Evolutionary conservation across 2,797 vertebrate genomes (phyloP), one percentile per base, ranked within the genome.

Genomic region (Carapus acus): DNA sequence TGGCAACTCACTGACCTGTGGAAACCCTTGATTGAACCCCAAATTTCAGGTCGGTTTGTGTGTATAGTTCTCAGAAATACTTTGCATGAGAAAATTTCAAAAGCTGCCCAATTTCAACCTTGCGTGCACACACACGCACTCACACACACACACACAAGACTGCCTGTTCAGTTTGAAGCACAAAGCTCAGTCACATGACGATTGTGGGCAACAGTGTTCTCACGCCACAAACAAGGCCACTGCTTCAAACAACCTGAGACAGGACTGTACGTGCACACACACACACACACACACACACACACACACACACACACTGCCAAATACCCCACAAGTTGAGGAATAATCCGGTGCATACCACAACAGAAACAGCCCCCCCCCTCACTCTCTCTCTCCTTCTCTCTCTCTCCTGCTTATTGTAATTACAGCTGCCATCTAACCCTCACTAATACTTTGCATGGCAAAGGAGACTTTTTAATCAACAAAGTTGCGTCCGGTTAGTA

Each of bases 401-500:
- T 56, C 24, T 61, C 37, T 67, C 21, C 21, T 39, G 50, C 57
- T 58, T 33, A 13, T 54, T 53, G 73, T 71, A 74, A 81, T 81
- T 74, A 82, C 54, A 67, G 48, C 7, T n/a, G 49, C 67, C 73
- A 65, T 69, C 53, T 69, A 67, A 57, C 73, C 61, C 45, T 34
- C 64, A 64, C 66, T 78, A 77, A 79, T 78, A 53, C 75, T 53
- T 49, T 36, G 51, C 54, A 62, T 69, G 65, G 59, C 71, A 68
- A 66, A 45, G 54, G 65, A 66, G 58, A 58, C 61, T 76, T 85
- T n/a, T 82, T 81, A 86, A 85, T 85, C 81, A 82, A 74, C 70
- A 74, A 67, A 74, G 71, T 76, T 77, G 69, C 74, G 63, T 80
- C 58, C 42, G 49, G 40, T 63, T 56, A 76, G 73, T 86, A 81